Percentiles rank a stretch among this genome's conserved stretches.
Conservation (phyloP, 1,140 invertebrate genomes). For the Tyrophagus putrescentiae region DNA sequence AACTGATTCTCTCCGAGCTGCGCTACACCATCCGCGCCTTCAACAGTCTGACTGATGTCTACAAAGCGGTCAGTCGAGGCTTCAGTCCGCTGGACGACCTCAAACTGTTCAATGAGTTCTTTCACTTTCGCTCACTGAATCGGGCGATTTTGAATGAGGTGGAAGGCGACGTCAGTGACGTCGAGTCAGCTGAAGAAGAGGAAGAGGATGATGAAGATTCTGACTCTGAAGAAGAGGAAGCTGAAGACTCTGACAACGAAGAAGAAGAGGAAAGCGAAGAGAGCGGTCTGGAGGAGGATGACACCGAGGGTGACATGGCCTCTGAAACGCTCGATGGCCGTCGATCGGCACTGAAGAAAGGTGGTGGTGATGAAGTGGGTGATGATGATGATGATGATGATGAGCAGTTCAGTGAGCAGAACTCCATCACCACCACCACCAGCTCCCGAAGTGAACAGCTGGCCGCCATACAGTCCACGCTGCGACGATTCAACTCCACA, state of each 20-base stretch:
- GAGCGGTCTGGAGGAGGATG: not conserved
- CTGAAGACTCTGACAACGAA: not conserved
- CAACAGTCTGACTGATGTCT: constrained; percentile 9
- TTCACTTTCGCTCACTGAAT: not conserved
- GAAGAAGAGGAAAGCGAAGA: not conserved
- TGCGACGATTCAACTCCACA: constrained; percentile 14
- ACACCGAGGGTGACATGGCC: not conserved
- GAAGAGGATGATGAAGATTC: not conserved
- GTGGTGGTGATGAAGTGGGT: not conserved
- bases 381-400: not conserved
- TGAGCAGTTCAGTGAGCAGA: no score
- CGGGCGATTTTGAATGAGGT: not conserved
- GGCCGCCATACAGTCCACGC: not conserved
- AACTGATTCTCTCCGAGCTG: not conserved
- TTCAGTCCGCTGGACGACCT: not conserved
- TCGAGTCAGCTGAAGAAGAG: not conserved
- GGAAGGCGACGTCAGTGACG: not conserved
- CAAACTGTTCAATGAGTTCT: constrained; percentile 4
- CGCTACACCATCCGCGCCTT: not conserved
- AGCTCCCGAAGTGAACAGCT: not conserved
- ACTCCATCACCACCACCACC: not conserved
- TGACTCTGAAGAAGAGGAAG: not conserved
- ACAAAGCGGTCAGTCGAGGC: not conserved
- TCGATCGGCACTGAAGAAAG: not conserved
- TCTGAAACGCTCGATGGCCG: no score